These are phyloP conservation scores for Otocyon megalotis DNA, from an alignment of 2,113 vertebrate species.

Conservation along the genomic window DNA sequence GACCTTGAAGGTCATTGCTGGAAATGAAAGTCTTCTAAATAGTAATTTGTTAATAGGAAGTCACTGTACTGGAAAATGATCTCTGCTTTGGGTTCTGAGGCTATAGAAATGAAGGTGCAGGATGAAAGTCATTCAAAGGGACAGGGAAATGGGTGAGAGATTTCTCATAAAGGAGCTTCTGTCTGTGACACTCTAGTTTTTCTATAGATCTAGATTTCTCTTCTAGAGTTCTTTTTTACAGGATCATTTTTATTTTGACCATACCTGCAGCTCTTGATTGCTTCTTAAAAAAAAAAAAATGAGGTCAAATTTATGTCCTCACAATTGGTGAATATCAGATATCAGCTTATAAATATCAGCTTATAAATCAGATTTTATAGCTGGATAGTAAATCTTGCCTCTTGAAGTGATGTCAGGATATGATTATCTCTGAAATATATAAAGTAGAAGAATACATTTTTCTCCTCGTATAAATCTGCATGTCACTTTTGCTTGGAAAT, in stretches of 20 bases:
- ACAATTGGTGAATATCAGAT: not conserved
- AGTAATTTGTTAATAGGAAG: conserved; percentile 55
- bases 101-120: not conserved
- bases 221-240: not conserved
- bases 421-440: conserved; percentile 26
- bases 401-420: not conserved
- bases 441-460: conserved; percentile 35
- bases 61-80: conserved; percentile 29
- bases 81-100: not conserved
- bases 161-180: not conserved
- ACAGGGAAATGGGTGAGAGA: not conserved
- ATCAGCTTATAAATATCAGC: too few relatives aligned
- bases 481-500: conserved; percentile 15
- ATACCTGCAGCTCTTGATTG: not conserved
- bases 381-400: not conserved
- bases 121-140: not conserved
- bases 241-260: conserved; percentile 43
- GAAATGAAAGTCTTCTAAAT: conserved; percentile 21
- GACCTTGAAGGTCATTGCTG: conserved; percentile 28
- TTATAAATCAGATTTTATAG: conserved; percentile 35
- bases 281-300: not conserved
- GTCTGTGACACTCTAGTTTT: not conserved
- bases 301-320: conserved; percentile 20
- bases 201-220: not conserved
- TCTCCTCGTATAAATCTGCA: not conserved